Evolutionary conservation across 2,888 invertebrate species (phyloP).

Genomic region (Drosophila quinaria): DNA sequence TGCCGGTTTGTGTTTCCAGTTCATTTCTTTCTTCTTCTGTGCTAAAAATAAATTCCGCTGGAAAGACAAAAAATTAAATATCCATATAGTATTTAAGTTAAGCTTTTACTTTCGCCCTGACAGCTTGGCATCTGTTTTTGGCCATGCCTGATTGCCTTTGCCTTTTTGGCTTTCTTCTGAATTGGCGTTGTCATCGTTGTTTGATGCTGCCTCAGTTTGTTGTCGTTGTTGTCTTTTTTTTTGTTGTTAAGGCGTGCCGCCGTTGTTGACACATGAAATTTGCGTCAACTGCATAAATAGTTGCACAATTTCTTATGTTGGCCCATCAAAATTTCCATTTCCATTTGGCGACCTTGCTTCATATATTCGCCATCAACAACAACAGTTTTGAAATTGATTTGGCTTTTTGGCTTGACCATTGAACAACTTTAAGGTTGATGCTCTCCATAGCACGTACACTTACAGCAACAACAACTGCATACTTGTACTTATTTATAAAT

Average conservation of each 20-base stretch:
- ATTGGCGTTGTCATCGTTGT: conserved; percentile 45
- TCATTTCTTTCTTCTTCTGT: conserved; percentile 19
- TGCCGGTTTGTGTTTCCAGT: conserved; percentile 78
- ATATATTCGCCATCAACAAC: conserved; percentile 31
- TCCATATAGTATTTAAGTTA: conserved; percentile 40
- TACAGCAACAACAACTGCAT: conserved; percentile 16
- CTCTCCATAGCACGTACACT: conserved; percentile 51
- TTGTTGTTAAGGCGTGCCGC: conserved; percentile 26
- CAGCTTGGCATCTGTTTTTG: conserved; percentile 51
- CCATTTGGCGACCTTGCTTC: conserved; percentile 51
- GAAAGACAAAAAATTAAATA: conserved; percentile 22
- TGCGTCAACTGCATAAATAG: conserved; percentile 45
- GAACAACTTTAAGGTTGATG: conserved; percentile 52
- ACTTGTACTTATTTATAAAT: conserved; percentile 47
- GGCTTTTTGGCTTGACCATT: conserved; percentile 29
- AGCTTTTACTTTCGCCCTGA: conserved; percentile 75
- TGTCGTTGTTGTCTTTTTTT: conserved; percentile 11
- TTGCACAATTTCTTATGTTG: conserved; percentile 50
- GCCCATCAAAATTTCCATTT: conserved; percentile 24
- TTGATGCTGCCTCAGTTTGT: conserved; percentile 18
- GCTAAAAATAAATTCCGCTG: conserved; percentile 60
- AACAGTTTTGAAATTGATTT: conserved; percentile 38
- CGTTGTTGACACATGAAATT: conserved; percentile 56
- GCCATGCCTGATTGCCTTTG: conserved; percentile 46
- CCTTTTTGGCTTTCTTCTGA: conserved; percentile 60